phyloP scores from a whole-genome alignment of 2,113 vertebrate genomes.

The Chroicocephalus ridibundus region DNA sequence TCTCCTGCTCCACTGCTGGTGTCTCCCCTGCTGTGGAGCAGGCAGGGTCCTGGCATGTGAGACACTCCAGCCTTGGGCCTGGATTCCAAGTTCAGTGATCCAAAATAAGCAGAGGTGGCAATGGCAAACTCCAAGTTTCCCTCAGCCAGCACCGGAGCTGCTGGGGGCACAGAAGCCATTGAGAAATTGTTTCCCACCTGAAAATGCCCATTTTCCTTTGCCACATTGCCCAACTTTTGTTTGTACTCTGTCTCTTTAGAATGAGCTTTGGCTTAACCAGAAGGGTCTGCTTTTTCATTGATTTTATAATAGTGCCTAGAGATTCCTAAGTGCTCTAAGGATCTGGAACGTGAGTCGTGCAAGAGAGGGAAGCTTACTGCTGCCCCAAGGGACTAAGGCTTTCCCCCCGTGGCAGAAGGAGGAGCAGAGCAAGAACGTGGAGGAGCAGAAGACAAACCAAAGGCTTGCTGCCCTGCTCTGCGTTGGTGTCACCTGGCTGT shows the following conservation, averaged over 20 bases:
- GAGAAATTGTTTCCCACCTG: neutral
- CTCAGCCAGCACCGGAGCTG: neutral
- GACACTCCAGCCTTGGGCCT: neutral
- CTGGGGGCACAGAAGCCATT: neutral
- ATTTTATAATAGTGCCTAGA: neutral
- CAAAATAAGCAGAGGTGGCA: neutral
- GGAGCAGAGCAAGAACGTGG: neutral
- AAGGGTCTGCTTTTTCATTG: neutral
- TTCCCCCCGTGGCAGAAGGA: accelerated
- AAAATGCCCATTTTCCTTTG: neutral
- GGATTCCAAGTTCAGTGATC: neutral
- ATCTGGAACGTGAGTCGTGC: accelerated
- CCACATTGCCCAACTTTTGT: neutral
- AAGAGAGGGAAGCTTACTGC: neutral
- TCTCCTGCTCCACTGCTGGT: neutral
- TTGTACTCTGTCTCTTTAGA: neutral
- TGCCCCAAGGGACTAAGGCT: neutral
- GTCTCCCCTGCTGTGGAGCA: neutral
- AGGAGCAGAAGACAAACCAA: neutral
- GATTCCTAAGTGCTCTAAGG: neutral
- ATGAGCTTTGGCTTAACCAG: neutral
- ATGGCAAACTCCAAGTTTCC: neutral
- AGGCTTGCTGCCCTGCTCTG: neutral
- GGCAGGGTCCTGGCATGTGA: neutral
- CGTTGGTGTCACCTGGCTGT: neutral